phyloP scores from a whole-genome alignment of 2,888 invertebrate species.

The Blomia tropicalis region DNA sequence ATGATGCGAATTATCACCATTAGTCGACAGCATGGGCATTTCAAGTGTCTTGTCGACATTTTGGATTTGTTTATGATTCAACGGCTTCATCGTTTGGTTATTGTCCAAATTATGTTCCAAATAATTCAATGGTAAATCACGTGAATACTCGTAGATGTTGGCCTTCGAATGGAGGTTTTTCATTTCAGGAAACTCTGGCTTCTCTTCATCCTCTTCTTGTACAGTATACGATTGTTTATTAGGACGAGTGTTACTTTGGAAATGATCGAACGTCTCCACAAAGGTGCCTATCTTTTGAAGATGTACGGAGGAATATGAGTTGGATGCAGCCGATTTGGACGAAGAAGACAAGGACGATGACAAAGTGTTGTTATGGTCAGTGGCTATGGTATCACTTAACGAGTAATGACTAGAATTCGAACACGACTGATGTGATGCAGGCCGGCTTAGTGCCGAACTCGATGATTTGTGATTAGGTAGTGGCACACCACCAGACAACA shows the following conservation, averaged over 20 bases:
- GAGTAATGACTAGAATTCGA: conserved; percentile 10
- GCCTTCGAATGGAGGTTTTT: background rate
- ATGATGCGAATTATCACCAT: background rate
- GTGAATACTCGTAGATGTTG: background rate
- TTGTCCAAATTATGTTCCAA: background rate
- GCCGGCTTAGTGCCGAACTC: background rate
- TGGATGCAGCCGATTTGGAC: too few relatives aligned
- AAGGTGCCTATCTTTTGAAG: background rate
- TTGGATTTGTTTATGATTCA: background rate
- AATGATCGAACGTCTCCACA: background rate
- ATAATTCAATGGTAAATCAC: too few relatives aligned
- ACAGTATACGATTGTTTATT: background rate
- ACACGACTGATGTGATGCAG: background rate
- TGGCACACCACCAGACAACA: background rate
- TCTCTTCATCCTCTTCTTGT: background rate
- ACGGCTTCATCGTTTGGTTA: background rate
- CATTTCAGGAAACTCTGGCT: background rate
- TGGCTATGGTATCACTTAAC: background rate
- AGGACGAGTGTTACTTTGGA: background rate
- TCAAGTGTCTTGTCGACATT: background rate
- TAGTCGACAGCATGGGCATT: background rate
- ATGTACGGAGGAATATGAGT: conserved; percentile 1
- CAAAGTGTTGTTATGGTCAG: background rate
- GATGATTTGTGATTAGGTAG: background rate
- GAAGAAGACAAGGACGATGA: background rate